Percentiles rank a stretch among this genome's conserved stretches.
Conservation (phyloP, 2,113 vertebrate genomes). For the Hydropotes inermis region DNA sequence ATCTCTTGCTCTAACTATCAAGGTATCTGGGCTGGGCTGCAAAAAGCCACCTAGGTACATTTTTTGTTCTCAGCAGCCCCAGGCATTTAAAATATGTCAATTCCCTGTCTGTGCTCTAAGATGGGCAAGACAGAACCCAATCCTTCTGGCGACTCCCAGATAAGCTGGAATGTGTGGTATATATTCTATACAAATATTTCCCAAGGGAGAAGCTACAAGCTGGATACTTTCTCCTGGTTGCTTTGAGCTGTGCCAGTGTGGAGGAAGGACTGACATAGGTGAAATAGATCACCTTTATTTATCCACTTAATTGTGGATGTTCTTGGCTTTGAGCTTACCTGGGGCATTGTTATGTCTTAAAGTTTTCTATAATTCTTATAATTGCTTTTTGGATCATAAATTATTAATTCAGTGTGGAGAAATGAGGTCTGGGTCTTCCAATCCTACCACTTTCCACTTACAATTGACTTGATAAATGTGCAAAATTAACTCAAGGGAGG, state of each 20-base stretch:
- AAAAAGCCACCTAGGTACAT: not conserved
- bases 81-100: not conserved
- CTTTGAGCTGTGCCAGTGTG: not conserved
- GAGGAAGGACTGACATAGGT: not conserved
- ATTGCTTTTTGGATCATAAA: not conserved
- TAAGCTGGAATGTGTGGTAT: not conserved
- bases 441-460: not conserved
- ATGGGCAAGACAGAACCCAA: not conserved
- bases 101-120: not conserved
- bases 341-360: not conserved
- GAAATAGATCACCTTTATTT: not conserved
- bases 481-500: not conserved
- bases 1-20: not conserved
- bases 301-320: not conserved
- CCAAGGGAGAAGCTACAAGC: not conserved
- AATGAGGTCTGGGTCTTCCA: not conserved
- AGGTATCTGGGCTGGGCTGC: not conserved
- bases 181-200: not conserved
- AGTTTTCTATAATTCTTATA: not conserved
- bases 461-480: not conserved
- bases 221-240: not conserved
- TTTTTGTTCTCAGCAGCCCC: not conserved
- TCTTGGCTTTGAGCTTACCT: not conserved
- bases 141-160: not conserved
- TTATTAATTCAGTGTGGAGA: not conserved